Conservation (phyloP, 2,113 vertebrate species). For the Callipepla squamata region DNA sequence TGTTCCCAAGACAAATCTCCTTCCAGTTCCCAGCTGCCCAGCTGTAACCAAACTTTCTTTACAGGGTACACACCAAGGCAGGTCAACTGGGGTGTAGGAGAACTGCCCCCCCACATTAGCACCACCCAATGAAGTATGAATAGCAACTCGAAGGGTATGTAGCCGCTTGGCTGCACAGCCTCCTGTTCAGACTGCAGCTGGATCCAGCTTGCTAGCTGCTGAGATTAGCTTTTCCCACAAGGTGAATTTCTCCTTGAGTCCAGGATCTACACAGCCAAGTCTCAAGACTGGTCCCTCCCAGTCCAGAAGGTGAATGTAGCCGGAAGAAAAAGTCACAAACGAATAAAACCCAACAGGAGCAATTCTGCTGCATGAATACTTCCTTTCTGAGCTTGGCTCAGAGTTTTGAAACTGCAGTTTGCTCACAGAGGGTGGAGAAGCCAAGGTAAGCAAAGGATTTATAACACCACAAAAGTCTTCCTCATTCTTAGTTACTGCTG, state of each 20-base stretch:
- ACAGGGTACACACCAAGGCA: neutral
- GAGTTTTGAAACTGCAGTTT: neutral
- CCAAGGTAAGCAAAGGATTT: slow-evolving; percentile 54
- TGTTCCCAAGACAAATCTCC: neutral
- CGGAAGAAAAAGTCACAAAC: neutral
- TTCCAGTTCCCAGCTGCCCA: neutral
- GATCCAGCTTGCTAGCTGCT: neutral
- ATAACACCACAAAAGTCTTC: neutral
- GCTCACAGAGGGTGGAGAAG: neutral
- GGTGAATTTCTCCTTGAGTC: slow-evolving; percentile 43
- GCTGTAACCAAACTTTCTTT: neutral
- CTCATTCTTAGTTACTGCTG: slow-evolving; percentile 41
- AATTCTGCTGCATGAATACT: neutral
- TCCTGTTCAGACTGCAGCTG: neutral
- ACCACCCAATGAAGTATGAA: neutral
- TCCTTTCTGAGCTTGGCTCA: neutral
- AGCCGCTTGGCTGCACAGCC: neutral
- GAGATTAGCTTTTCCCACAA: neutral
- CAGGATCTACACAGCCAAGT: neutral
- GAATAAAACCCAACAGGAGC: neutral
- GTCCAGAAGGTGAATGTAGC: neutral
- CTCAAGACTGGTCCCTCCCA: neutral
- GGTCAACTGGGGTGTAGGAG: neutral
- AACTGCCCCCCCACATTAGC: neutral
- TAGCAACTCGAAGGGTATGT: neutral